Evolutionary conservation across 2,113 vertebrate species (phyloP).

Genomic region (Eretmochelys imbricata): DNA sequence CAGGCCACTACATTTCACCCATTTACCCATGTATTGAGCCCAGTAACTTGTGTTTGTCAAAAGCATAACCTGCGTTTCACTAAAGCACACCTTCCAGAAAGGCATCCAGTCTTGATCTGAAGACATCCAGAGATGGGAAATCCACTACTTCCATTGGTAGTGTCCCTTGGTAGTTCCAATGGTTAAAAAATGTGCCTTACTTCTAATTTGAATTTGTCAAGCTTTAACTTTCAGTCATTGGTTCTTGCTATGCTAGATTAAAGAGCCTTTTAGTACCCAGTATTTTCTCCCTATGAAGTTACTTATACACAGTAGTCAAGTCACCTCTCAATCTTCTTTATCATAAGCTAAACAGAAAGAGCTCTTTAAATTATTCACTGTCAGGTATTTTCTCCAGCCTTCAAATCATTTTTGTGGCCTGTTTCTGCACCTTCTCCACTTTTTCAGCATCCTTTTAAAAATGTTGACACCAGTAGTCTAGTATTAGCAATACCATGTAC

Average conservation of each 20-base stretch:
- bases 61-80: background rate
- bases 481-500: background rate
- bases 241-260: background rate
- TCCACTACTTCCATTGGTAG: no score
- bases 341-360: no score
- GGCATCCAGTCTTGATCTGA: background rate
- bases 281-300: no score
- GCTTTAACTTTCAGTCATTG: background rate
- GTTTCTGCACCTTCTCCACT: background rate
- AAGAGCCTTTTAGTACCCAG: no score
- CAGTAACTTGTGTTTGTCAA: background rate
- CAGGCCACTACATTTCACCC: background rate
- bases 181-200: background rate
- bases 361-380: no score
- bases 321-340: no score
- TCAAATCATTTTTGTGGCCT: no score
- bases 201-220: background rate
- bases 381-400: no score
- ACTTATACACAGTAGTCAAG: background rate
- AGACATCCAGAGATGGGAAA: background rate
- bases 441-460: background rate
- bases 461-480: background rate
- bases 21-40: background rate
- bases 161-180: background rate
- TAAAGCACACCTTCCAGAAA: background rate